Conservation (phyloP, 2,113 vertebrate genomes). For the Silurus asotus region DNA sequence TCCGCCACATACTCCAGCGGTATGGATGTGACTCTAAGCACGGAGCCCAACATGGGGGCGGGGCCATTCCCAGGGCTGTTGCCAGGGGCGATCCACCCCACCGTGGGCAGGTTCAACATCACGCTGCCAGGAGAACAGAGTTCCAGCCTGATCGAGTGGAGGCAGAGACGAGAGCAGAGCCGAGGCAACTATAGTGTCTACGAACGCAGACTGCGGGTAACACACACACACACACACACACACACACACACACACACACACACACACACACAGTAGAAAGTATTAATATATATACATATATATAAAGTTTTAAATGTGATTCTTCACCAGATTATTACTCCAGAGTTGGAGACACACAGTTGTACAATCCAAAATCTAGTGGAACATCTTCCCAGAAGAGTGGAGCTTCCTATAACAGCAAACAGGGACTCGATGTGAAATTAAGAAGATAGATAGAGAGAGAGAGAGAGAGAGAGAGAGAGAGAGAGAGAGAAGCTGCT, state of each 20-base stretch:
- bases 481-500: neutral
- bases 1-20: slow-evolving; percentile 91
- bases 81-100: slow-evolving; percentile 87
- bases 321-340: too few species aligned
- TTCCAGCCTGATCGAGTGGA: slow-evolving; percentile 95
- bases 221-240: slow-evolving; percentile 18
- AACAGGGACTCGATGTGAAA: too few species aligned
- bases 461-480: too few species aligned
- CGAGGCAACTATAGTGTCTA: slow-evolving; percentile 92
- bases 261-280: too few species aligned
- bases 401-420: too few species aligned
- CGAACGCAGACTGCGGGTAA: slow-evolving; percentile 94
- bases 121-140: slow-evolving; percentile 93
- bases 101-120: slow-evolving; percentile 93
- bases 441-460: too few species aligned
- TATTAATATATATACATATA: too few species aligned
- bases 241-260: too few species aligned
- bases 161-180: slow-evolving; percentile 93
- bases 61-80: slow-evolving; percentile 67
- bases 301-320: too few species aligned
- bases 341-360: too few species aligned
- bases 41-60: slow-evolving; percentile 88
- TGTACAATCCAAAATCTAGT: too few species aligned
- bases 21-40: slow-evolving; percentile 92
- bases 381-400: too few species aligned